A percentile compares a stretch with the other conserved stretches of the same genome.
phyloP scores from a whole-genome alignment of 2,888 invertebrate species.

The Latrodectus hesperus region DNA sequence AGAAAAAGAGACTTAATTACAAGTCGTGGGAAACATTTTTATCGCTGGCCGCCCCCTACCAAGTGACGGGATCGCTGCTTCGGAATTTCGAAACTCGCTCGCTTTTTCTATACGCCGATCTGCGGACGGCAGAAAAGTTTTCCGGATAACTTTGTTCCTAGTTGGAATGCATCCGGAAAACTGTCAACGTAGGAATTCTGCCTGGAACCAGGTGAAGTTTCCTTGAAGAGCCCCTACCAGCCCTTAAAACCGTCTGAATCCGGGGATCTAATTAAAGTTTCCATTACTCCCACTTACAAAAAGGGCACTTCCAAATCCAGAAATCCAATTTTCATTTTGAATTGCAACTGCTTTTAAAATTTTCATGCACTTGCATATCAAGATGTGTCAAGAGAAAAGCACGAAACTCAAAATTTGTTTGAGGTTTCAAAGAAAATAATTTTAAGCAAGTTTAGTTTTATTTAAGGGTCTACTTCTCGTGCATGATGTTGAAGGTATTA shows the following conservation, averaged over 20 bases:
- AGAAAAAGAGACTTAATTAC: constrained; percentile 63
- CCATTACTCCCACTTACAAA: constrained; percentile 31
- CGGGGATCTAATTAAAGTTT: constrained; percentile 63
- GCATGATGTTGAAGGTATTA: too few species aligned
- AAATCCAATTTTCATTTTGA: constrained; percentile 30
- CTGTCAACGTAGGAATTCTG: constrained; percentile 46
- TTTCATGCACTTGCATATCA: neutral
- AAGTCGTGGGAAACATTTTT: constrained; percentile 45
- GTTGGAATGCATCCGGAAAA: constrained; percentile 23
- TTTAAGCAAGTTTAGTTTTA: too few species aligned
- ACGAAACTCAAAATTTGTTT: constrained; percentile 1
- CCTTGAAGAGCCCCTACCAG: constrained; percentile 13
- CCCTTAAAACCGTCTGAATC: constrained; percentile 33
- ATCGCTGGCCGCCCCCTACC: constrained; percentile 12
- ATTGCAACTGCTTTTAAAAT: neutral
- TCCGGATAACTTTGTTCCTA: constrained; percentile 58
- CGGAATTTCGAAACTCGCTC: constrained; percentile 49
- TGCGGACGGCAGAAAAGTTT: constrained; percentile 27
- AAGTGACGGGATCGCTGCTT: constrained; percentile 11
- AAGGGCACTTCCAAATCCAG: neutral
- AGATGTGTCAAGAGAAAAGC: neutral
- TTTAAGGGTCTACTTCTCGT: too few species aligned
- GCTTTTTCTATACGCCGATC: constrained; percentile 28
- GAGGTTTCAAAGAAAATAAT: too few species aligned
- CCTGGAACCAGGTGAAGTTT: constrained; percentile 44